Base-by-base conservation (phyloP, 1,140 invertebrate species). In the Cataglyphis hispanica region DNA sequence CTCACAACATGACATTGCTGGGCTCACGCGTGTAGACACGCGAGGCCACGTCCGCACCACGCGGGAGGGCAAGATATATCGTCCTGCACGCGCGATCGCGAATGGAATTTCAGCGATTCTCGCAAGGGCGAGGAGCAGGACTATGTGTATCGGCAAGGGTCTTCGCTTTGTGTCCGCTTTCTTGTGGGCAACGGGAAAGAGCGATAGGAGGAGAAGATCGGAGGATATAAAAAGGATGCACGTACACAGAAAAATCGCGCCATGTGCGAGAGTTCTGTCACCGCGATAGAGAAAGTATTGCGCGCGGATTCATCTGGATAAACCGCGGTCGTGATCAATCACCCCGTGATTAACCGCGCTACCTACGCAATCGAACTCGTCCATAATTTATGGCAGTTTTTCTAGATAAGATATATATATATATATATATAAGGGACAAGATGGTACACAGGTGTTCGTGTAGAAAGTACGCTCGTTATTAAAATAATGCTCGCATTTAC, bases 1-100 rank as follows among this genome's bases (percentile, higher is more conserved):
- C 61, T 91, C 92, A 87, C 92, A 75, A 91, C 91, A 87, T 92
- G 92, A 92, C 92, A 93, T 69, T 89, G n/a, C n/a, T n/a, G 70
- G 76, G 27, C 53, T 67, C 80, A 87, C 87, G 87, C 87, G 87
- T 78, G 86, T 87, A 87, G 91, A 93, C 92, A 93, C 91, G 92
- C 92, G 90, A 93, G 87, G 50, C 66, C 53, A 63, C 85, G 66
- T 69, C 85, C 76, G 43, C 58, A 77, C 64, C 84, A 66, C 46
- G 64, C 66, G 56, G 25, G 4, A 27, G 66, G 64, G 66, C 66
- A 78, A 84, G 86, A 89, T 86, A 86, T 89, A 89, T 88, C 86
- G 60, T 25, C 53, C 13, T 43, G 34, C 46, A 80, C 4, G 37
- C 63, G 63, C 43, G 50, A 37, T 46, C 77, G 56, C 34, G 72